These are phyloP conservation scores for Gymnocheta viridis DNA, from an alignment of 2,888 invertebrate species.

Conservation along the genomic window DNA sequence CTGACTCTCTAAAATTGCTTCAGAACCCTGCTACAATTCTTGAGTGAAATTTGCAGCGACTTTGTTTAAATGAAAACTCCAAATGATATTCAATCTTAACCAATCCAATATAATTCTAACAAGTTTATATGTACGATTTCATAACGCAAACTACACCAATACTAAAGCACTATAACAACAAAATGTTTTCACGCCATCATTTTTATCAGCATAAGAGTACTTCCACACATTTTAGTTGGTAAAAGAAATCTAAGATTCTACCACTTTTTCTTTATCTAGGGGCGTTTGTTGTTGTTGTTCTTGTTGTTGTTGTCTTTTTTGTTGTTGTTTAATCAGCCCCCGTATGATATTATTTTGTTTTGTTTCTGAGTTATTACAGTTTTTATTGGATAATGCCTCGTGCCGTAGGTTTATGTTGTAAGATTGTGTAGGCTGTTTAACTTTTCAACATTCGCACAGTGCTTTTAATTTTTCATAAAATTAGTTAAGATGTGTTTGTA, in stretches of 20 bases:
- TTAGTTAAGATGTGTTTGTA: not conserved
- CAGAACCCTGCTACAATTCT: conserved; percentile 13
- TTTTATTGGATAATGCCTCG: conserved; percentile 71
- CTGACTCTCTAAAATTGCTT: conserved; percentile 1
- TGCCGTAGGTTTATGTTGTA: conserved; percentile 65
- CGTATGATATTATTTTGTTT: conserved; percentile 49
- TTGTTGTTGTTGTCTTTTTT: conserved; percentile 38
- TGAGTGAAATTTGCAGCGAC: conserved; percentile 37
- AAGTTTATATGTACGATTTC: not conserved
- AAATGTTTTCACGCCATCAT: conserved; percentile 38
- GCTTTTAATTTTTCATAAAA: conserved; percentile 5
- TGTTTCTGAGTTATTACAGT: conserved; percentile 49
- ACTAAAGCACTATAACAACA: not conserved
- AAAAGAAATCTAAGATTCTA: conserved; percentile 51
- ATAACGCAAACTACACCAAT: not conserved
- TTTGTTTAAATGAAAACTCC: conserved; percentile 38
- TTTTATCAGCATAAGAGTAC: not conserved
- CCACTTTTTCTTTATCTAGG: conserved; percentile 67
- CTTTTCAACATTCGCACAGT: conserved; percentile 45
- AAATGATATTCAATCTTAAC: conserved; percentile 24
- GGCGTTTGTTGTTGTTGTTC: conserved; percentile 38
- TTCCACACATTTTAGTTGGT: conserved; percentile 12
- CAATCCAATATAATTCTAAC: conserved; percentile 57
- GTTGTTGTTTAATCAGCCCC: conserved; percentile 70
- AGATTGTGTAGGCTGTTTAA: conserved; percentile 67